These are phyloP conservation scores for Poeciliopsis turneri DNA, from an alignment of 2,797 vertebrate genomes.

Conservation along the genomic window DNA sequence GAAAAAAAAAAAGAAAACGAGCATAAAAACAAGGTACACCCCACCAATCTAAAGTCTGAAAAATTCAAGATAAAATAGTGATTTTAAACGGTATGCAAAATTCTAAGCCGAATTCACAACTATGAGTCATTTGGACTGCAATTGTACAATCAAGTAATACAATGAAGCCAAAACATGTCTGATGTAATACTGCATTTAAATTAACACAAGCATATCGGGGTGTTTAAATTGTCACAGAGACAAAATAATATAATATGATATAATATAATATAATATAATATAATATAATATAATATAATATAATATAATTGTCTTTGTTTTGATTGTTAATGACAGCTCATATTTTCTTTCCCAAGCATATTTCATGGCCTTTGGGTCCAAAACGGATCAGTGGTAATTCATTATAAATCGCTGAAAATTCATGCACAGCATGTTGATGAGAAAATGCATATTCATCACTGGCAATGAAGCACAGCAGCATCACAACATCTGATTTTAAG, in stretches of 20 bases:
- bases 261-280: constrained; percentile 20
- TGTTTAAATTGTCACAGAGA: not conserved
- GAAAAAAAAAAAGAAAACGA: constrained; percentile 12
- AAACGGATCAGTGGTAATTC: constrained; percentile 53
- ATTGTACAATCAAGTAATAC: not conserved
- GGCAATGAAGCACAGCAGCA: constrained; percentile 52
- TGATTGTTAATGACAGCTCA: constrained; percentile 29
- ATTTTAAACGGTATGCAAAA: not conserved
- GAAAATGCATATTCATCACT: constrained; percentile 66
- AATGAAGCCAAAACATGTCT: not conserved
- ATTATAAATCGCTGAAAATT: constrained; percentile 54
- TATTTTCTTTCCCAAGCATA: constrained; percentile 32
- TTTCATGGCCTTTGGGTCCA: constrained; percentile 37
- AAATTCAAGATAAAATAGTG: not conserved
- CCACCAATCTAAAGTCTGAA: not conserved
- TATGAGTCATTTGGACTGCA: not conserved
- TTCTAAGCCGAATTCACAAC: not conserved
- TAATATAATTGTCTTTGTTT: constrained; percentile 15
- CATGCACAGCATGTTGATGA: constrained; percentile 52
- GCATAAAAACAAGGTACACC: not conserved
- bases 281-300: constrained; percentile 23
- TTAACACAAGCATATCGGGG: not conserved
- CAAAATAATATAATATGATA: not conserved
- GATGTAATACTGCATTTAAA: not conserved
- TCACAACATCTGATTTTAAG: constrained; percentile 61